Conservation (phyloP, 2,888 invertebrate species). For the Calameuta idolon region DNA sequence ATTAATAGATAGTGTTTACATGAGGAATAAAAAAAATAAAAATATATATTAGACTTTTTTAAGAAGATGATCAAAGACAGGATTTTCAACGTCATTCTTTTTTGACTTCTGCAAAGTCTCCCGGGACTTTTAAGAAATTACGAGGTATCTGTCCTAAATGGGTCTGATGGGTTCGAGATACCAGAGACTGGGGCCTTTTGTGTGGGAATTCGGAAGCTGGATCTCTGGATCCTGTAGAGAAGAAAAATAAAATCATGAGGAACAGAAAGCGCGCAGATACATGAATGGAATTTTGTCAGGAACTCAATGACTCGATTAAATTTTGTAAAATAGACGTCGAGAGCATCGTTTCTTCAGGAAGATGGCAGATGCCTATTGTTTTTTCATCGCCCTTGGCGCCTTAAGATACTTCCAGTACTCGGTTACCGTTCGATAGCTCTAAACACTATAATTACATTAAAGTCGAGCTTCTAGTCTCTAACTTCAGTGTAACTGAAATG, state of each 20-base stretch:
- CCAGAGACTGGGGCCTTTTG: not conserved
- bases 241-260: not conserved
- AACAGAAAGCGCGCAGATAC: not conserved
- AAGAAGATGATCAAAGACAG: not conserved
- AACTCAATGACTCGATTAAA: not conserved
- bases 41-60: not conserved
- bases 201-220: not conserved
- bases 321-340: not conserved
- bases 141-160: not conserved
- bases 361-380: not conserved
- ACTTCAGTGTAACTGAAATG: conserved; percentile 17
- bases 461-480: conserved; percentile 28
- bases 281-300: not conserved
- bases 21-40: not conserved
- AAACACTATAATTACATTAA: conserved; percentile 41
- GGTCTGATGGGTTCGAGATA: not conserved
- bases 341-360: not conserved
- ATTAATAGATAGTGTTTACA: not conserved
- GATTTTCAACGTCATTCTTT: not conserved
- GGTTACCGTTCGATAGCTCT: conserved; percentile 42
- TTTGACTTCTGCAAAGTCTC: not conserved
- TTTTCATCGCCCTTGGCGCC: not conserved
- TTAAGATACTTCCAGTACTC: conserved; percentile 11
- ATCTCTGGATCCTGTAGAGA: not conserved
- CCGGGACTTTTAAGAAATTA: not conserved